Evolutionary conservation across 92 coral and sea anemone species (phyloP).

Genomic region (Palythoa caribaeorum): DNA sequence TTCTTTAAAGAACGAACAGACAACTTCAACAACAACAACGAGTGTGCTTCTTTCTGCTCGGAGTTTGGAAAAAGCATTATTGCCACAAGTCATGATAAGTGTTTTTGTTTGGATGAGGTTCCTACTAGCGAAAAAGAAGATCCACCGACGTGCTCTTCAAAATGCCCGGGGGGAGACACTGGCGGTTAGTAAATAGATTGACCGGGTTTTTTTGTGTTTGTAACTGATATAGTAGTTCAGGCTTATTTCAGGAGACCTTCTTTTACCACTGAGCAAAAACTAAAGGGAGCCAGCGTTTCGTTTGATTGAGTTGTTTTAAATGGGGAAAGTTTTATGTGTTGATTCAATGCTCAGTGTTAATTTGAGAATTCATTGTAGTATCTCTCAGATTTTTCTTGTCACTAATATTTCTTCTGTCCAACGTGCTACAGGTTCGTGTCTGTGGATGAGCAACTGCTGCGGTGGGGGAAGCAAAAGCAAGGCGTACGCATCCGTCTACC

Average conservation of each 20-base stretch:
- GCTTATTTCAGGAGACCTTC: no score
- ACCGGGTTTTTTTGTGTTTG: no score
- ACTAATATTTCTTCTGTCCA: not conserved
- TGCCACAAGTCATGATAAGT: constrained; percentile 8
- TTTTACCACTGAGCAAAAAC: no score
- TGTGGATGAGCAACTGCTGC: not conserved
- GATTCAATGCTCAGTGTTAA: no score
- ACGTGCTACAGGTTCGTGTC: not conserved
- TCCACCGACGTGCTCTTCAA: not conserved
- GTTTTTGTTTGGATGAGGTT: constrained; percentile 3
- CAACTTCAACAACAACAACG: constrained; percentile 15
- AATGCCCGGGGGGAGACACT: not conserved
- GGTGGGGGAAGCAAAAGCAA: not conserved
- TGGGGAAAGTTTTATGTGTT: no score
- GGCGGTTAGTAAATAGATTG: not conserved
- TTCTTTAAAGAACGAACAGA: constrained; percentile 8
- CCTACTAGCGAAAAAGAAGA: not conserved
- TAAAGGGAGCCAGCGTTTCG: no score
- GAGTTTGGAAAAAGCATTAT: constrained; percentile 19
- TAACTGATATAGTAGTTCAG: no score
- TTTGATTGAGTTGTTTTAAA: no score
- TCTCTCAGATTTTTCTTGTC: not conserved
- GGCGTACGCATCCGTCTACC: not conserved
- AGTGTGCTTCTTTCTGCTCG: constrained; percentile 14
- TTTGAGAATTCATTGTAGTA: no score